Conservation (phyloP, 2,888 invertebrate species). For the Neoaliturus tenellus region DNA sequence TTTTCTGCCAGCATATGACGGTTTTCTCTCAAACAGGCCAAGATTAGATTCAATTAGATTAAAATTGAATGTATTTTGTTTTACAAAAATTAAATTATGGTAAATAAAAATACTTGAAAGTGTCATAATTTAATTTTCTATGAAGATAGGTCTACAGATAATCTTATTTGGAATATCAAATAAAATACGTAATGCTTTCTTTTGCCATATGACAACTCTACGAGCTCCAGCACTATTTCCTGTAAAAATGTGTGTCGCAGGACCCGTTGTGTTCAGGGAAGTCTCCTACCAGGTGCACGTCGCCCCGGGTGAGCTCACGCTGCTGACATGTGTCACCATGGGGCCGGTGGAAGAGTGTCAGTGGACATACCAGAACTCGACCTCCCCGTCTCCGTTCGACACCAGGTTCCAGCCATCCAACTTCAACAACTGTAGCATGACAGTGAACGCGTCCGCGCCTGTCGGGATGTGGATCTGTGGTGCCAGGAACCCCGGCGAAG, state of each 20-base stretch:
- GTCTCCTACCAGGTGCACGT: neutral
- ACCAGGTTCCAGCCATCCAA: slow-evolving; percentile 1
- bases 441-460: neutral
- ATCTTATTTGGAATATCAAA: too few species aligned
- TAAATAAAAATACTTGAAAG: too few species aligned
- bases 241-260: slow-evolving; percentile 1
- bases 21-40: too few species aligned
- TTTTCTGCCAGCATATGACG: too few species aligned
- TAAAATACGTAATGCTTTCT: too few species aligned
- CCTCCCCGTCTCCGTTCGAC: neutral
- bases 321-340: slow-evolving; percentile 12
- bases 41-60: too few species aligned
- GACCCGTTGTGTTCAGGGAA: neutral
- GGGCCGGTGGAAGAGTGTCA: slow-evolving; percentile 25
- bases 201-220: too few species aligned
- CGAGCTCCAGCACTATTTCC: too few species aligned
- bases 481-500: slow-evolving; percentile 13
- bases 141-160: too few species aligned
- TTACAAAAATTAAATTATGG: too few species aligned
- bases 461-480: slow-evolving; percentile 22
- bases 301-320: neutral
- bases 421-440: slow-evolving; percentile 44
- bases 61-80: too few species aligned
- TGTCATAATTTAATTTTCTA: too few species aligned
- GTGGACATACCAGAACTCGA: slow-evolving; percentile 8